Evolutionary conservation across 2,888 invertebrate species (phyloP), one percentile per base, ranked within the genome.

Genomic region (Apamea sordens): DNA sequence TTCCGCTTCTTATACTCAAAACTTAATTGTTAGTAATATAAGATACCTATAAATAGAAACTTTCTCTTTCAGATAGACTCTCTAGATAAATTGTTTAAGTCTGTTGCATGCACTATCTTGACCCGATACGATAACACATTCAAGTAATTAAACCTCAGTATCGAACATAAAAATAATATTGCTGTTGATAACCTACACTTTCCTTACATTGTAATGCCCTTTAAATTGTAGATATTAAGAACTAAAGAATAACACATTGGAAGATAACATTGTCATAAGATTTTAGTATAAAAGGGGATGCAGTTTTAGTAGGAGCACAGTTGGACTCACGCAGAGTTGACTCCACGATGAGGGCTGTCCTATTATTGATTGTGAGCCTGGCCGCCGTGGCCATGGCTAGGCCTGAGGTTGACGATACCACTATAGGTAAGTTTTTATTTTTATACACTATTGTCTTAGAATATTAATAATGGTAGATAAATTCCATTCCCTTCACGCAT

Each of bases 331-430:
- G 89, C 76, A 86, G 92, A 89, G 92, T 92, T 89, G 84, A 91
- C 93, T 93, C 93, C 93, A 95, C 87, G 89, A 96, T 96, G 96
- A 96, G 91, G 92, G 93, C 92, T 86, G 88, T 93, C 74, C 88
- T 93, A 76, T 85, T 94, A 86, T 85, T 95, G 75, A 86, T 94
- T 24, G 88, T 95, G 77, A 94, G 95, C 92, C 91, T 96, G 85
- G 94, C 94, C 92, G 94, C 95, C 90, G 87, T 93, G 91, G 96
- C 95, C 82, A 92, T 93, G 90, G 96, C 95, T 77, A 91, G 93
- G 67, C 93, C 94, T 71, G 93, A 93, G n/a, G 80, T 91, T 61
- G 95, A 94, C 32, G 95, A 94, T 75, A 91, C 83, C n/a, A 90
- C 83, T 44, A 82, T 94, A 56, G 91, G 95, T 95, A 92, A 94